These are phyloP conservation scores for Bombus turneri DNA, from an alignment of 1,140 invertebrate genomes.

Conservation along the genomic window DNA sequence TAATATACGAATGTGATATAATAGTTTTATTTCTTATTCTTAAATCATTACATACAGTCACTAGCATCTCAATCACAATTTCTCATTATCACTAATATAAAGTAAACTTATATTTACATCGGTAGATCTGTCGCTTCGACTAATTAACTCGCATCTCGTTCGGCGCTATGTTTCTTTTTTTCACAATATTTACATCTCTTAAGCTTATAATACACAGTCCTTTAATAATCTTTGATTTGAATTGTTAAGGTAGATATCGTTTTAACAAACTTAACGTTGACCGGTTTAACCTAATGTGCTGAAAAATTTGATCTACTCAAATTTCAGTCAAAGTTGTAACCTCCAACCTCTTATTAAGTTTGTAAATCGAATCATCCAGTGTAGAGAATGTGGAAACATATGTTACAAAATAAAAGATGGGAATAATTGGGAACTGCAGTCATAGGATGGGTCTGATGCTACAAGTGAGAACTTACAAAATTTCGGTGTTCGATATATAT, in stretches of 20 bases:
- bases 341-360: background rate
- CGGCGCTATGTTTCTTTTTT: slow-evolving; percentile 39
- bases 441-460: background rate
- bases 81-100: slow-evolving; percentile 68
- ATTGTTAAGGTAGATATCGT: slow-evolving; percentile 49
- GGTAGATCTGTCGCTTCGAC: slow-evolving; percentile 57
- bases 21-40: slow-evolving; percentile 52
- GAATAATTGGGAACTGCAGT: background rate
- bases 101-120: slow-evolving; percentile 73
- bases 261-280: slow-evolving; percentile 13
- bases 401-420: background rate
- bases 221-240: slow-evolving; percentile 71
- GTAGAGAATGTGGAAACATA: slow-evolving; percentile 6
- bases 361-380: slow-evolving; percentile 6
- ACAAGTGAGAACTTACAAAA: background rate
- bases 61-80: slow-evolving; percentile 81
- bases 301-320: background rate
- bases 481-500: background rate
- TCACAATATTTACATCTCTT: slow-evolving; percentile 74
- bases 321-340: background rate
- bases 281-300: background rate
- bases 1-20: slow-evolving; percentile 49
- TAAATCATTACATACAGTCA: slow-evolving; percentile 71
- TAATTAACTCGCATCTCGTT: slow-evolving; percentile 33
- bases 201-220: slow-evolving; percentile 60